Evolutionary conservation across 2,888 invertebrate species (phyloP).

Genomic region (Andrena fulva): DNA sequence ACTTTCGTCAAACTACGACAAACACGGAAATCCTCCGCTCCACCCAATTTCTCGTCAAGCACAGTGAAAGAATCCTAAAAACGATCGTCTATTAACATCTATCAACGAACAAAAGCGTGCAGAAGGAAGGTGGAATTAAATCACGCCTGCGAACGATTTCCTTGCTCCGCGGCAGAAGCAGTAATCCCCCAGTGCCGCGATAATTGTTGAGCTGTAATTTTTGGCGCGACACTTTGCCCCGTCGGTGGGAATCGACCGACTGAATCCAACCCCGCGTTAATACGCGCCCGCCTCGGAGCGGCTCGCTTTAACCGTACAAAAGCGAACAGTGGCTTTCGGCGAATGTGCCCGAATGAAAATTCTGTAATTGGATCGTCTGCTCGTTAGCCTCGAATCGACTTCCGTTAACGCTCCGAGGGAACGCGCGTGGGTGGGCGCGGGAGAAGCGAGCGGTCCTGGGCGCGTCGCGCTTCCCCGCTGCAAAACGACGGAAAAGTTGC

Average conservation of each 20-base stretch:
- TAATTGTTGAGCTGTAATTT: constrained; percentile 66
- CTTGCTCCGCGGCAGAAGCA: constrained; percentile 24
- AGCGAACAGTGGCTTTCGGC: constrained; percentile 63
- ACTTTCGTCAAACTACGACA: background rate
- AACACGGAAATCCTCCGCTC: background rate
- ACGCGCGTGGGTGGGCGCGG: constrained; percentile 48
- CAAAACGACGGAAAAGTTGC: constrained; percentile 31
- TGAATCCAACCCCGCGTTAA: constrained; percentile 58
- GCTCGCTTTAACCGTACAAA: constrained; percentile 65
- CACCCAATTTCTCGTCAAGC: background rate
- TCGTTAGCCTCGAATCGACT: constrained; percentile 78
- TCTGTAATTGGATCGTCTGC: constrained; percentile 81
- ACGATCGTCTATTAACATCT: background rate
- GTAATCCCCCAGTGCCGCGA: constrained; percentile 41
- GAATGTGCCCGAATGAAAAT: constrained; percentile 79
- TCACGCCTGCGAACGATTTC: constrained; percentile 21
- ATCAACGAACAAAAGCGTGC: background rate
- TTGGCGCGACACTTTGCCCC: constrained; percentile 54
- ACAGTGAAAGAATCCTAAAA: background rate
- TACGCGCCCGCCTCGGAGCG: constrained; percentile 36
- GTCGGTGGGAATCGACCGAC: constrained; percentile 52
- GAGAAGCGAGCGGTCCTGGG: constrained; percentile 29
- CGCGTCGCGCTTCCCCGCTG: background rate
- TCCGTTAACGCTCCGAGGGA: constrained; percentile 77
- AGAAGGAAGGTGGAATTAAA: constrained; percentile 11